These are phyloP conservation scores for Macroteleia sp. DNA, from an alignment of 2,888 invertebrate species.

Conservation along the genomic window DNA sequence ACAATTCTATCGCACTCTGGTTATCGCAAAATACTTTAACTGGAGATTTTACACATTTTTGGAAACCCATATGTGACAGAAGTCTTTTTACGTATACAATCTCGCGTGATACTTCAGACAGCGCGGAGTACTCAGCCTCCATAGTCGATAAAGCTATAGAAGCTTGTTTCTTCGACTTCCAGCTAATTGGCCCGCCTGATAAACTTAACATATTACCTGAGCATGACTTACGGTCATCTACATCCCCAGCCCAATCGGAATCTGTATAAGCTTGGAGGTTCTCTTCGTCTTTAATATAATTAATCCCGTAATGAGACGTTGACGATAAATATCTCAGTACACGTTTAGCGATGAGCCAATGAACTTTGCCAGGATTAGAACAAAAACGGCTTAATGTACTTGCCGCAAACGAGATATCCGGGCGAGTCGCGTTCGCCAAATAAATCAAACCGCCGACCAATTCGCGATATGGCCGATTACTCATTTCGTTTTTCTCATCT, in stretches of 20 bases:
- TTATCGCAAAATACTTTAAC: slow-evolving; percentile 6
- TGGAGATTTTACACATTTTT: slow-evolving; percentile 9
- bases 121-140: not conserved
- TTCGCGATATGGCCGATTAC: slow-evolving; percentile 59
- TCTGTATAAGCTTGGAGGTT: not conserved
- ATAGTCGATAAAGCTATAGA: not conserved
- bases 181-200: not conserved
- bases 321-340: not conserved
- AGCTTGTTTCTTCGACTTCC: not conserved
- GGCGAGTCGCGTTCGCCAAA: slow-evolving; percentile 44
- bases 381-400: slow-evolving; percentile 60
- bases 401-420: slow-evolving; percentile 62
- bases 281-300: not conserved
- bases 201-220: not conserved
- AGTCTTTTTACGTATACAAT: slow-evolving; percentile 8
- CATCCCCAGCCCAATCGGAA: not conserved
- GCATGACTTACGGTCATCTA: not conserved
- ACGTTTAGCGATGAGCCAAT: slow-evolving; percentile 30
- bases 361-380: slow-evolving; percentile 20
- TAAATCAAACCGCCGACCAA: slow-evolving; percentile 64
- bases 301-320: not conserved
- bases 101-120: slow-evolving; percentile 20
- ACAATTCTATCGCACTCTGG: not conserved
- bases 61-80: slow-evolving; percentile 18
- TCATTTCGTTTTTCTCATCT: slow-evolving; percentile 46